Conservation (phyloP, 2,888 invertebrate genomes). For the Drosophila kuntzei region DNA sequence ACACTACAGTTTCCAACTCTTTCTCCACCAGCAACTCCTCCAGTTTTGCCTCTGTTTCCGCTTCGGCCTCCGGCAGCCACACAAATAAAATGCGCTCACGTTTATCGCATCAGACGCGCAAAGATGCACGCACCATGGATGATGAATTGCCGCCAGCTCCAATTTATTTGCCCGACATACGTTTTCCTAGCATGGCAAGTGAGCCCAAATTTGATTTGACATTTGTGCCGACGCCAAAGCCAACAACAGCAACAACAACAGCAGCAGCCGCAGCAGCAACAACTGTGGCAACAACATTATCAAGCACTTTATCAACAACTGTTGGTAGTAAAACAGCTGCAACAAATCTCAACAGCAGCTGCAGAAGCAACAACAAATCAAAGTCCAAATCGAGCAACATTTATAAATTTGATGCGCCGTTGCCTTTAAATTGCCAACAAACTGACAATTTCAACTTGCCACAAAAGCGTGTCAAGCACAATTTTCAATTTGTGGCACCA, state of each 20-base stretch:
- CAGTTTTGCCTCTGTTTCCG: neutral
- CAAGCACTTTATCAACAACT: neutral
- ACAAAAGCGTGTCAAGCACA: slow-evolving; percentile 84
- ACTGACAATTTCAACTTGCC: neutral
- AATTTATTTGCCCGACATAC: slow-evolving; percentile 86
- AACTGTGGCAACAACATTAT: neutral
- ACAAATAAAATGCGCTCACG: slow-evolving; percentile 68
- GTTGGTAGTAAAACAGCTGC: slow-evolving; percentile 8
- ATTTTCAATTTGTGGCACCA: slow-evolving; percentile 88
- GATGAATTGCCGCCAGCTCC: slow-evolving; percentile 84
- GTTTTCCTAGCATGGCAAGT: slow-evolving; percentile 83
- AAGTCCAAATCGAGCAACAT: neutral
- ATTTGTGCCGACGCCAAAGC: slow-evolving; percentile 55
- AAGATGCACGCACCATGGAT: slow-evolving; percentile 68
- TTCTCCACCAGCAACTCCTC: neutral
- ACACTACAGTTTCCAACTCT: neutral
- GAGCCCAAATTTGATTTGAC: slow-evolving; percentile 84
- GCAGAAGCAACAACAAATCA: neutral
- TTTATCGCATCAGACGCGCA: slow-evolving; percentile 64
- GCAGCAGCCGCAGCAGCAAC: neutral
- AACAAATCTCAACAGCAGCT: neutral
- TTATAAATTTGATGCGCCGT: slow-evolving; percentile 86
- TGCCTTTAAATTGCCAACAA: slow-evolving; percentile 69
- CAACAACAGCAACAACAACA: slow-evolving; percentile 8
- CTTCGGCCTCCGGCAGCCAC: slow-evolving; percentile 16